Base-by-base conservation (phyloP, 2,888 invertebrate genomes). In the Ctena decussata region DNA sequence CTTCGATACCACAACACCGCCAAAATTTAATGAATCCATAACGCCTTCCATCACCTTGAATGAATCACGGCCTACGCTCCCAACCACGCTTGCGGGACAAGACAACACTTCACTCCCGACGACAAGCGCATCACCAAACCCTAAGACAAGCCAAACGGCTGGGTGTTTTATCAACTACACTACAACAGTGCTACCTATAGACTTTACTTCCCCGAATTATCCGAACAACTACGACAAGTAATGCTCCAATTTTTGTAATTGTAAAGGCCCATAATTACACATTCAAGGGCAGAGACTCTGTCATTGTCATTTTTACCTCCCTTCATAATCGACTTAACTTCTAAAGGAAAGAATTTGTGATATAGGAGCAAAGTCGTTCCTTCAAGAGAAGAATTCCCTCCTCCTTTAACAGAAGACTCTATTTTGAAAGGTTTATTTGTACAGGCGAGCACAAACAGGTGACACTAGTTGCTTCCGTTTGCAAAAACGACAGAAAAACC, bases 161-260 rank as follows among this genome's bases (percentile, higher is more conserved):
- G 53, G 71, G 27, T 46, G 70, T 32, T 12, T 37, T 24, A 8
- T 37, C 12, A 44, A 39, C 18, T 46, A 65, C 24, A 69, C 69
- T 24, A 69, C 69, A 0, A 44, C 32, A 30, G 8, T n/a, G 8
- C 15, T 39, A 44, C 15, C 65, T 12, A 15, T 21, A 12, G 12
- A 1, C 27, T 77, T 77, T 18, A 30, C 32, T 0, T 37, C 69
- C n/a, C 69, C 41, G 12, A 44, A 69, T 32, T 77, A 69, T 46
- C 77, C 77, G 2, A 15, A 41, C 21, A 69, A 69, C 15, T 77
- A 77, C 27, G n/a, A 21, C n/a, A 65, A 24, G 77, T 77, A 77
- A 65, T 24, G 24, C 60, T 8, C 18, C 30, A 24, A 6, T 12
- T 6, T 8, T 5, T 12, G 18, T 5, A 53, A 53, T 24, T 53